Evolutionary conservation across 2,888 invertebrate genomes (phyloP), one percentile per base, ranked within the genome.

Genomic region (Pollenia amentaria): DNA sequence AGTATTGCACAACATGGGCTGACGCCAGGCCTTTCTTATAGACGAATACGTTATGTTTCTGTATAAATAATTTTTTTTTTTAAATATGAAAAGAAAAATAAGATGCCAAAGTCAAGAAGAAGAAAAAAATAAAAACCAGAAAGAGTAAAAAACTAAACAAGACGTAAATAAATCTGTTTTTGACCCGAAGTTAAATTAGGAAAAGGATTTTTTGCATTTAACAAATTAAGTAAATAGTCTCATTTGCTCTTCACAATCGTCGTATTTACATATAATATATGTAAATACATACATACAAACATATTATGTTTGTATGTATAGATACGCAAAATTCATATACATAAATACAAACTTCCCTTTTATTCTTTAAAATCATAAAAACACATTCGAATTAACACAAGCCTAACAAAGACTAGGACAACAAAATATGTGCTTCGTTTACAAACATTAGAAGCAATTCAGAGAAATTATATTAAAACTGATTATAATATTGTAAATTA

Each of bases 191-290:
- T 86, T 83, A 86, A 86, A 86, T 86, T 86, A 79, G 60, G 62
- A 86, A 83, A 83, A 86, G 86, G 86, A 86, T 83, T 86, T 86
- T 69, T 11, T 80, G 83, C 79, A 86, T 86, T 86, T 86, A 86
- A 86, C 86, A 86, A 86, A 86, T 86, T 86, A 83, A 86, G 83
- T 86, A 86, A 86, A 86, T 86, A 86, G 86, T 86, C 86, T 83
- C 83, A 86, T 86, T 86, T 86, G 86, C 80, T 83, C 79, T 76
- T 83, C 72, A 82, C 62, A 81, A 51, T 70, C 83, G 72, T 79
- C 70, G 76, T 79, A 86, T 86, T 79, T 86, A 64, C 79, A 77
- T 77, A 77, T 21, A 44, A n/a, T 78, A 82, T 69, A 29, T 0
- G n/a, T n/a, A n/a, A n/a, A n/a, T n/a, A n/a, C n/a, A n/a, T n/a